Base-by-base conservation (phyloP, 1,140 invertebrate species). In the Acromyrmex charruanus region DNA sequence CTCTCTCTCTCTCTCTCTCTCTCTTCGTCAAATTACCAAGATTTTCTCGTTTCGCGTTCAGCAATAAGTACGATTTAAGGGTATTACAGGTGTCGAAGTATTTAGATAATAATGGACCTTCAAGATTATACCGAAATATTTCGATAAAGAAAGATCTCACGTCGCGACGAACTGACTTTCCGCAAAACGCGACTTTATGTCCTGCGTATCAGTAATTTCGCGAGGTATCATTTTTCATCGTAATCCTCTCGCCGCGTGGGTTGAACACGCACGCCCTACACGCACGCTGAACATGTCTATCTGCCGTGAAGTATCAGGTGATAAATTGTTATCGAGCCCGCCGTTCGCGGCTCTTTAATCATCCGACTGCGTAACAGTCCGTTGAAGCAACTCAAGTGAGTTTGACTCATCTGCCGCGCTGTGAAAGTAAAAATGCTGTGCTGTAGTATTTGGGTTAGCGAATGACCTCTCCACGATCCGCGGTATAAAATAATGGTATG, bases 371-470 rank as follows among this genome's bases (percentile, higher is more conserved):
- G 85, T 90, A 90, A 91, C 71, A 72, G 49, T 51, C 84, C 89
- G 84, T 88, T 88, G 79, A 88, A 85, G 82, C 68, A 87, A 77
- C 87, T 63, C 71, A 68, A 88, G 80, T 84, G 75, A 87, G 84
- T 55, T 77, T 58, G 90, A 63, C 84, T 88, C 90, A 85, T 91
- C 85, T 87, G 81, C 74, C 51, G 63, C 58, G 58, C 2, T 28
- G 89, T 90, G 90, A 91, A 91, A 91, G 90, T 91, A 91, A 91
- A 90, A 90, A 91, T 84, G 77, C 58, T 16, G 28, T 12, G 59
- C 35, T 51, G 44, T 35, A 77, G 86, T 90, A 90, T 90, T 90
- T 59, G 84, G 85, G 90, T 91, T 88, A 88, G 79, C 69, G 25
- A 35, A 87, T 84, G 87, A 65, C 58, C 84, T 77, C 75, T 63